A percentile compares a stretch with the other conserved stretches of the same genome.
These are phyloP conservation scores for Arctopsyche grandis DNA, from an alignment of 1,140 invertebrate genomes.

Conservation along the genomic window DNA sequence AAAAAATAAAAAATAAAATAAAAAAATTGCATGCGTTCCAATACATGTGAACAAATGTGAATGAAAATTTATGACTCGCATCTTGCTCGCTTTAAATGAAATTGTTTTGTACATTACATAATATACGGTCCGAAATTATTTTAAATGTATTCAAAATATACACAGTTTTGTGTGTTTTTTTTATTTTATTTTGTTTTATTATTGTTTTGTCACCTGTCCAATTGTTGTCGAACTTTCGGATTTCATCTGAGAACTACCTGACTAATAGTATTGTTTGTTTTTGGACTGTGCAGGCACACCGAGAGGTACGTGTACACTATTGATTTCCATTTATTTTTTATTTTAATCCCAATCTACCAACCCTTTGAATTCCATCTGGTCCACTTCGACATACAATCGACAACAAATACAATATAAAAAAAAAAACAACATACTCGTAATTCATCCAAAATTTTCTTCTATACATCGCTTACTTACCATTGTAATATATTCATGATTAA, in stretches of 20 bases:
- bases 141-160: no score
- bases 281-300: slow-evolving; percentile 63
- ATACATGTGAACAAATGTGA: no score
- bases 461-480: slow-evolving; percentile 18
- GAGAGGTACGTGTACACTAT: slow-evolving; percentile 61
- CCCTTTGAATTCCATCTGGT: not conserved
- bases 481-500: slow-evolving; percentile 23
- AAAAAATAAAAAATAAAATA: no score
- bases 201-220: not conserved
- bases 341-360: slow-evolving; percentile 4
- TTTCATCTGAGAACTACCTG: slow-evolving; percentile 36
- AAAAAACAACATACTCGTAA: not conserved
- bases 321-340: slow-evolving; percentile 27
- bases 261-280: slow-evolving; percentile 59
- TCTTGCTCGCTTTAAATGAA: not conserved
- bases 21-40: not conserved
- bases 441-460: not conserved
- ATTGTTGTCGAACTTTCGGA: not conserved
- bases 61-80: not conserved
- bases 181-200: not conserved
- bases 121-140: no score
- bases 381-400: not conserved
- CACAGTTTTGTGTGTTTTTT: not conserved
- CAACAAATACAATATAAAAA: not conserved
- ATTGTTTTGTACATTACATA: no score